A percentile compares a stretch with the other conserved stretches of the same genome.
These are phyloP conservation scores for Trisateles emortualis DNA, from an alignment of 2,888 invertebrate genomes.

Conservation along the genomic window DNA sequence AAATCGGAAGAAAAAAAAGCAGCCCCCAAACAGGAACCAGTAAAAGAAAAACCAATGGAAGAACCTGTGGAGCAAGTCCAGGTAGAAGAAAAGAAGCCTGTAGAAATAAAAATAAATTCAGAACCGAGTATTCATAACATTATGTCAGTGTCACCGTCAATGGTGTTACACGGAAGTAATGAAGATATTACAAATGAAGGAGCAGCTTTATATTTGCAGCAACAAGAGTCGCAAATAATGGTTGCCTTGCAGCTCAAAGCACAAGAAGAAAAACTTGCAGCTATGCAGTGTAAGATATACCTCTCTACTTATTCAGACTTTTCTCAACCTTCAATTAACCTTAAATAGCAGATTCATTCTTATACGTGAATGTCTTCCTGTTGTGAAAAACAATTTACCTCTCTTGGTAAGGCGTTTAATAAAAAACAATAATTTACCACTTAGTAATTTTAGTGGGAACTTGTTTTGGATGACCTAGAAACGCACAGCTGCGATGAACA, in stretches of 20 bases:
- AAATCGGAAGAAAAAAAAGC: conserved; percentile 52
- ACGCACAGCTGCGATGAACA: no score
- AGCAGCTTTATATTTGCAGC: conserved; percentile 85
- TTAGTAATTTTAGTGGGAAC: no score
- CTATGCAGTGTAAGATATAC: conserved; percentile 83
- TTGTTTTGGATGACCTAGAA: no score
- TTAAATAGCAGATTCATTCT: no score
- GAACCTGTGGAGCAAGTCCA: conserved; percentile 35
- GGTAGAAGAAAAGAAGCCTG: conserved; percentile 27
- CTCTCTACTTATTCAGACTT: no score
- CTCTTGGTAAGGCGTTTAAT: no score
- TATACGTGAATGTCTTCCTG: no score
- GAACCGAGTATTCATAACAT: conserved; percentile 38
- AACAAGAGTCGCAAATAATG: conserved; percentile 88
- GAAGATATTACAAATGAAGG: conserved; percentile 84
- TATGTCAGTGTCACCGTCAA: conserved; percentile 29
- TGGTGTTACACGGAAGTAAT: conserved; percentile 56
- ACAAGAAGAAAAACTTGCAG: conserved; percentile 87
- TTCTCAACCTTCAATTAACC: no score
- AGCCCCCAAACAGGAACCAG: conserved; percentile 27
- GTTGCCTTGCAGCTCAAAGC: conserved; percentile 88
- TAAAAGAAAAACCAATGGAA: conserved; percentile 41
- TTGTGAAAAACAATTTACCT: no score
- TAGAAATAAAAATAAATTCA: conserved; percentile 24
- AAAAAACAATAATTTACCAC: no score